phyloP scores from a whole-genome alignment of 2,113 vertebrate genomes.

The Hyaena hyaena region DNA sequence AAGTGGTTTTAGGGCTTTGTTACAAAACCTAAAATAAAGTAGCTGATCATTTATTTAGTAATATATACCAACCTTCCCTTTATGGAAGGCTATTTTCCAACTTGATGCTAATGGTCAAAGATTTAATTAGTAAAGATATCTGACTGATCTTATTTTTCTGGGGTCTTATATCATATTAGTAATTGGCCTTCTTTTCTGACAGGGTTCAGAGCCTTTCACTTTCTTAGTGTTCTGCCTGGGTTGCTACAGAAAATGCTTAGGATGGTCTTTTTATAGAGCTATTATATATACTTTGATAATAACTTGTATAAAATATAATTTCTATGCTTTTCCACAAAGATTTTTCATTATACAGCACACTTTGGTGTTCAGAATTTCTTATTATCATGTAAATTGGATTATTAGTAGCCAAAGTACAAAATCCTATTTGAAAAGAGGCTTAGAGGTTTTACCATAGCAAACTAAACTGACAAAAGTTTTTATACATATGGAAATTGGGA shows the following conservation, averaged over 20 bases:
- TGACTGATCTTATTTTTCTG: conserved; percentile 40
- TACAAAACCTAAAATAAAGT: neutral
- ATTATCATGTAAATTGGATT: neutral
- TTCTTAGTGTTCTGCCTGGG: conserved; percentile 62
- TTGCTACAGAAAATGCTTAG: conserved; percentile 58
- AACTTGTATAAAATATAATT: neutral
- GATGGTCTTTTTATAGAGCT: neutral
- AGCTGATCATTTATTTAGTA: conserved; percentile 21
- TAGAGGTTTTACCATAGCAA: neutral
- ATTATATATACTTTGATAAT: neutral
- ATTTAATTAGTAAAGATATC: conserved; percentile 56
- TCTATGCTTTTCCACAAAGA: neutral
- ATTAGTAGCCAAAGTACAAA: neutral
- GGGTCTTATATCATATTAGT: neutral
- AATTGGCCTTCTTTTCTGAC: conserved; percentile 57
- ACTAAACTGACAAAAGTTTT: neutral
- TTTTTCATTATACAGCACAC: neutral
- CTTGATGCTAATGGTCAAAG: conserved; percentile 1
- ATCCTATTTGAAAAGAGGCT: neutral
- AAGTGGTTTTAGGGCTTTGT: neutral
- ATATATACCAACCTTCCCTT: neutral
- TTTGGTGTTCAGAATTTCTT: neutral
- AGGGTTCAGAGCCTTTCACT: conserved; percentile 51
- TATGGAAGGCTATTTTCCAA: neutral
- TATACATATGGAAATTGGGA: neutral